Base-by-base conservation (phyloP, 2,888 invertebrate species). In the Amaurobius ferox region DNA sequence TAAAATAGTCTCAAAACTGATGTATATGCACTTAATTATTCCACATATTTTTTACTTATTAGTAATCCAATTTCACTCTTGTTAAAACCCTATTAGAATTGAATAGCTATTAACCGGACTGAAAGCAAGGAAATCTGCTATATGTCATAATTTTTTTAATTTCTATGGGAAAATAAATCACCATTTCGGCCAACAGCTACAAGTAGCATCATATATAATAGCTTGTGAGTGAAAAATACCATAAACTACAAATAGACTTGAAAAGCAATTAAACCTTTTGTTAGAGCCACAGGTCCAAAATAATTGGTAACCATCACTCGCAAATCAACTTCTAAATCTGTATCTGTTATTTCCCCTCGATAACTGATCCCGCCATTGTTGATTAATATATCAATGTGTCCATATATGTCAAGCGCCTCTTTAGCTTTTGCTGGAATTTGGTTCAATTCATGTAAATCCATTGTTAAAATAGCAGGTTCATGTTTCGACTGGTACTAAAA, bases 291-390 rank as follows among this genome's bases (percentile, higher is more conserved):
- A 88, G 97, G 94, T 19, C 98, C 98, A 92, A 99, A 97, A 91
- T 97, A 99, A 93, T 99, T 99, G 7, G 97, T 95, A 44, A 94
- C 92, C 98, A 99, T 98, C 62, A 98, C 93, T 92, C 95, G 94
- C 86, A 95, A 93, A 91, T 97, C 95, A 11, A 98, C 96, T 90
- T 96, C 95, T 48, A 96, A 91, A 61, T 94, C 93, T 0, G 98
- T 97, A 66, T 95, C 93, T 26, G 94, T 89, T 71, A 95, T 94
- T 89, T 94, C 93, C 0, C 97, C 97, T 89, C 98, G 93, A 88
- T 91, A 92, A 89, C 92, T 92, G 76, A 98, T 94, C 0, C 98
- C 98, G 55, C 96, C 97, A 93, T 98, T 98, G 91, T 98, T 98
- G 44, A 98, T 93, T 16, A 98, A 92, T 90, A 98, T 94, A 92